Evolutionary conservation across 30 jellyfish, hydroid and myxozoan species (phyloP), one percentile per base, ranked within the genome.

Genomic region (Chrysaora quinquecirrha): DNA sequence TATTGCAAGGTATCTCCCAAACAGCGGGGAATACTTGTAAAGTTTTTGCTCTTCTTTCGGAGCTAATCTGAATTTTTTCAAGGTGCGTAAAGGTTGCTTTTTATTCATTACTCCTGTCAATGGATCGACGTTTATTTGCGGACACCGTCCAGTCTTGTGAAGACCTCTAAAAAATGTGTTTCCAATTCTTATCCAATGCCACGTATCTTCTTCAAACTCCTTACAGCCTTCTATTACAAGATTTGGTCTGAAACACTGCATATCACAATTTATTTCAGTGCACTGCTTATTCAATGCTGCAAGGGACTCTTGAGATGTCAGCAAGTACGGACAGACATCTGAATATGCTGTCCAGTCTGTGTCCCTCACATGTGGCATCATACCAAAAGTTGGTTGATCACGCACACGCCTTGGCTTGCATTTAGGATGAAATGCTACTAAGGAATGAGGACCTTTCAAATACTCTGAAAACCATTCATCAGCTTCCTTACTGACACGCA

Each of bases 191-290:
- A 84, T 25, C 10, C 20, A 46, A 1, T 22, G 1, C 95, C 88
- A 73, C 21, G 88, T 21, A 56, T 84, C 95, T 67, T 84, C 95
- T 25, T 78, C 84, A 74, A 84, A 84, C 27, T 80, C 79, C 10
- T 48, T 79, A 21, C 82, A 78, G 1, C 95, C 89, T 12, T 32
- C 30, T 0, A 84, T 64, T 0, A 75, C 72, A 25, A 84, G 77
- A 75, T 84, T 84, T 30, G 95, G 89, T 33, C 95, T 77, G 35
- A 84, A 84, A n/a, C 95, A 78, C 21, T 61, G 61, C 87, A 73
- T 48, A 6, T 64, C 70, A 27, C 62, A 61, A 11, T 84, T 31
- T 9, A 66, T 18, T 21, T 74, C 82, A 11, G 73, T 31, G 63
- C 73, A 58, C 31, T 35, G 69, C 22, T 46, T 60, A 35, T 84